These are phyloP conservation scores for Corydoras maculifer DNA, from an alignment of 2,113 vertebrate genomes.

Conservation along the genomic window DNA sequence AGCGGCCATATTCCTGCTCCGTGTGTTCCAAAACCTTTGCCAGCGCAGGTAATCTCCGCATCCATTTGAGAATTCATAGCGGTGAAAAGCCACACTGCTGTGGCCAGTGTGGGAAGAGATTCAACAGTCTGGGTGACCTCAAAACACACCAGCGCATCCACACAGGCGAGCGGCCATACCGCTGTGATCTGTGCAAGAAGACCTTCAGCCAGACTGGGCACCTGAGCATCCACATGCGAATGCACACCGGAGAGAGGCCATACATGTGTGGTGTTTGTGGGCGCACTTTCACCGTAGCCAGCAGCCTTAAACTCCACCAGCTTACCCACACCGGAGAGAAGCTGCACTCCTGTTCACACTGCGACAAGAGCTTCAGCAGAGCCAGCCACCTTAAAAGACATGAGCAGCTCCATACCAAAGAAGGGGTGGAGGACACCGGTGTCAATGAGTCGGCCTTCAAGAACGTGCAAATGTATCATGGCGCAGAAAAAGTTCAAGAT, in stretches of 20 bases:
- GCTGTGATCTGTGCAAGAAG: slow-evolving; percentile 63
- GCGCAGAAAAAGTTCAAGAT: slow-evolving; percentile 3
- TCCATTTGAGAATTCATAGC: slow-evolving; percentile 63
- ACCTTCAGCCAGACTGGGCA: slow-evolving; percentile 67
- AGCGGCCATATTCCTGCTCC: slow-evolving; percentile 61
- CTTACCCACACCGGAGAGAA: slow-evolving; percentile 66
- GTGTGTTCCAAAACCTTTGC: slow-evolving; percentile 62
- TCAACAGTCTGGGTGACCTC: slow-evolving; percentile 60
- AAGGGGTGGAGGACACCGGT: slow-evolving; percentile 33
- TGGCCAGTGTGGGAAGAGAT: slow-evolving; percentile 63
- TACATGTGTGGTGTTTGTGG: slow-evolving; percentile 62
- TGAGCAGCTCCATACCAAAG: slow-evolving; percentile 63
- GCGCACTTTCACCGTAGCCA: slow-evolving; percentile 64
- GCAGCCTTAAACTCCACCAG: slow-evolving; percentile 67
- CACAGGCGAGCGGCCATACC: slow-evolving; percentile 66
- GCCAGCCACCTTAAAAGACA: slow-evolving; percentile 64
- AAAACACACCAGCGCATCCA: slow-evolving; percentile 65
- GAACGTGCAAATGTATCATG: background rate
- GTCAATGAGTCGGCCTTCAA: background rate
- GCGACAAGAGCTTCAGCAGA: slow-evolving; percentile 64
- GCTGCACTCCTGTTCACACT: slow-evolving; percentile 58
- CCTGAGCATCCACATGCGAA: slow-evolving; percentile 67
- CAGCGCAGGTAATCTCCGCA: slow-evolving; percentile 60
- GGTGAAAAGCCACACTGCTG: slow-evolving; percentile 67
- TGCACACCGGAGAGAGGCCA: slow-evolving; percentile 65